These are phyloP conservation scores for Pseudomyrmex cubaensis DNA, from an alignment of 1,140 invertebrate genomes.

Conservation along the genomic window DNA sequence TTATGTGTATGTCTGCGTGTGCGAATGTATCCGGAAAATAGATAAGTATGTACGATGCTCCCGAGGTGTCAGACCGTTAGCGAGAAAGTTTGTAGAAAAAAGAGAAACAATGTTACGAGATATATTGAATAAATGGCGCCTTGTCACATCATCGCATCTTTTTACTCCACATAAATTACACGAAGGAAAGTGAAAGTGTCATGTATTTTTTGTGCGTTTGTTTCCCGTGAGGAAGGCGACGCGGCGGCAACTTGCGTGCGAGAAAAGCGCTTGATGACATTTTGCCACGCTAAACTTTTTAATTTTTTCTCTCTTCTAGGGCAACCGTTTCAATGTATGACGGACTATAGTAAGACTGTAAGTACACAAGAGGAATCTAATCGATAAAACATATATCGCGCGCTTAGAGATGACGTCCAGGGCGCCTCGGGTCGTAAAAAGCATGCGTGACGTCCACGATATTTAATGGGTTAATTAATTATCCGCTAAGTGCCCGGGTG, in stretches of 20 bases:
- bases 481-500: slow-evolving; percentile 53
- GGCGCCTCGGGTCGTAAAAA: slow-evolving; percentile 55
- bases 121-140: slow-evolving; percentile 45
- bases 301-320: slow-evolving; percentile 60
- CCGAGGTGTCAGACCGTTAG: slow-evolving; percentile 36
- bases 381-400: slow-evolving; percentile 61
- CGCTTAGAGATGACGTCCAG: slow-evolving; percentile 57
- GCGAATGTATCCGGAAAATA: slow-evolving; percentile 59
- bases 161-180: slow-evolving; percentile 26
- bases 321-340: slow-evolving; percentile 57
- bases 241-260: background rate
- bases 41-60: slow-evolving; percentile 57
- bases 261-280: slow-evolving; percentile 58
- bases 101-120: slow-evolving; percentile 23
- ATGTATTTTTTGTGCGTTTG: slow-evolving; percentile 18
- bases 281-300: slow-evolving; percentile 52
- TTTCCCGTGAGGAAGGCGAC: background rate
- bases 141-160: slow-evolving; percentile 16
- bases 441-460: slow-evolving; percentile 53
- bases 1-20: slow-evolving; percentile 52
- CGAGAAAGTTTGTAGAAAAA: background rate
- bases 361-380: slow-evolving; percentile 57
- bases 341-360: slow-evolving; percentile 59
- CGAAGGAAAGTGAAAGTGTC: slow-evolving; percentile 46
- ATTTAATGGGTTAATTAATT: slow-evolving; percentile 63